These are phyloP conservation scores for Poecilobothrus nobilitatus DNA, from an alignment of 2,888 invertebrate species.

Conservation along the genomic window DNA sequence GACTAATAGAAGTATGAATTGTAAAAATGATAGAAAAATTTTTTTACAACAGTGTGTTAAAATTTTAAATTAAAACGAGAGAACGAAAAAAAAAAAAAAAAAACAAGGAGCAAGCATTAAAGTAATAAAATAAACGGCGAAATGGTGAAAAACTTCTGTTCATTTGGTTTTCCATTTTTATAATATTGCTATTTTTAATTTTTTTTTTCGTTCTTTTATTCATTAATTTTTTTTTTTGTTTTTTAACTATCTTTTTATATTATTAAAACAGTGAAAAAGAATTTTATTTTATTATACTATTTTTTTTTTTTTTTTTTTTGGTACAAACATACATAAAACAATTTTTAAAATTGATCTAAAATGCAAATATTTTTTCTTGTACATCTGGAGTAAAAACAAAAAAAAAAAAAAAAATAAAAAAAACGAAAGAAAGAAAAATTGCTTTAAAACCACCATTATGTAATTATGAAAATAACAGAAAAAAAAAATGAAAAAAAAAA, in stretches of 20 bases:
- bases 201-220: not conserved
- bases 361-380: not conserved
- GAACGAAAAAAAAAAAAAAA: not conserved
- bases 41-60: not conserved
- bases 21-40: too few species aligned
- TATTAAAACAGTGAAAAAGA: not conserved
- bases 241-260: not conserved
- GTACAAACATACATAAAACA: not conserved
- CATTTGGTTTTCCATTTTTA: not conserved
- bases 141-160: constrained; percentile 3
- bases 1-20: too few species aligned
- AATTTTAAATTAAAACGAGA: not conserved
- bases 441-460: not conserved
- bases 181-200: too few species aligned
- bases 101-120: not conserved
- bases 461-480: not conserved
- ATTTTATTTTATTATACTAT: not conserved
- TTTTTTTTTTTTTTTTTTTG: too few species aligned
- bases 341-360: constrained; percentile 1
- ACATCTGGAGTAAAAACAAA: not conserved
- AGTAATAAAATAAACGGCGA: not conserved
- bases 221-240: not conserved
- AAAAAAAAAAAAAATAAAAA: not conserved
- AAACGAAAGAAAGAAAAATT: not conserved
- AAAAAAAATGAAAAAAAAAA: not conserved